Conservation (phyloP, 2,888 invertebrate genomes). For the Phasia obesa region DNA sequence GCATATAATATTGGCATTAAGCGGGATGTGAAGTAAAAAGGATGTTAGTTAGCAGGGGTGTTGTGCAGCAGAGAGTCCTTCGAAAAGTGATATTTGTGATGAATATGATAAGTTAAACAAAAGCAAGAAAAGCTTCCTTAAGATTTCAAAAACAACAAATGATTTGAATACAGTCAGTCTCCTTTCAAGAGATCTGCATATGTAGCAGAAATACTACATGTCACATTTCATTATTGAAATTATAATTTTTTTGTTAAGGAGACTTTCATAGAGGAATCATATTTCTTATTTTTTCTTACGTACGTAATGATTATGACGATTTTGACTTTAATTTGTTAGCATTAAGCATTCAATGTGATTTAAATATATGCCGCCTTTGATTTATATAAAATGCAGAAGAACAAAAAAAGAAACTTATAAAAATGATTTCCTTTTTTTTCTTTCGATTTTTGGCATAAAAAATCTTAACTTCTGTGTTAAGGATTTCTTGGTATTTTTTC, state of each 20-base stretch:
- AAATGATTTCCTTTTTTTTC: conserved; percentile 54
- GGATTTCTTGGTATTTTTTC: conserved; percentile 41
- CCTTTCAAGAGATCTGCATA: conserved; percentile 34
- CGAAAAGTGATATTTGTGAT: conserved; percentile 24
- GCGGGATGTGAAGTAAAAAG: conserved; percentile 22
- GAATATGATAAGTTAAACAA: conserved; percentile 61
- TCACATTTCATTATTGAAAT: conserved; percentile 60
- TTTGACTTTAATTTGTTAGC: conserved; percentile 68
- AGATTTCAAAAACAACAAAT: conserved; percentile 50
- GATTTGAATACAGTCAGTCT: conserved; percentile 54
- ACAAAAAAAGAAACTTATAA: conserved; percentile 4
- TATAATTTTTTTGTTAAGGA: conserved; percentile 41
- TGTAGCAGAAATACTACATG: conserved; percentile 50
- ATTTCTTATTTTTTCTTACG: neutral
- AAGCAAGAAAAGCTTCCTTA: conserved; percentile 43
- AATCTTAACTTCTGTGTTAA: conserved; percentile 62
- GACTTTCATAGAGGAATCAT: neutral
- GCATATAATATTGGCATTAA: conserved; percentile 77
- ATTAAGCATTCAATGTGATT: conserved; percentile 61
- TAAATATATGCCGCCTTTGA: conserved; percentile 58
- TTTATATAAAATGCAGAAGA: conserved; percentile 12
- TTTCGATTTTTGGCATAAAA: conserved; percentile 59
- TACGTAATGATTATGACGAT: conserved; percentile 50
- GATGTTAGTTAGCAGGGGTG: neutral
- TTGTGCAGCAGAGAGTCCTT: neutral